These are phyloP conservation scores for Euplagia quadripunctaria DNA, from an alignment of 2,888 invertebrate genomes.

Conservation along the genomic window DNA sequence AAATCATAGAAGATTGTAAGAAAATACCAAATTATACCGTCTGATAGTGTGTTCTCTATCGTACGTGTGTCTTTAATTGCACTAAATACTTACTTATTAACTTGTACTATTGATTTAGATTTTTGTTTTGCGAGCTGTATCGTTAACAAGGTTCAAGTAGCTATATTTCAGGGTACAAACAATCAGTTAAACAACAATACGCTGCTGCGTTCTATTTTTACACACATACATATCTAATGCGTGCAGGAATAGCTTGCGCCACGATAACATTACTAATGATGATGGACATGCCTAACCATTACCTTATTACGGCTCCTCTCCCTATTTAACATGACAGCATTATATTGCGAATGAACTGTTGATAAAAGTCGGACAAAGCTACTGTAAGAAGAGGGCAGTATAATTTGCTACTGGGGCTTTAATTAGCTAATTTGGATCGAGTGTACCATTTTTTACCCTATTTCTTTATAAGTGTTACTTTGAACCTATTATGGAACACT, in stretches of 20 bases:
- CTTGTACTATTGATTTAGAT: background rate
- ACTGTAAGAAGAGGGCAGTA: slow-evolving; percentile 22
- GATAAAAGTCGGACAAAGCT: slow-evolving; percentile 37
- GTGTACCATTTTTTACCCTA: background rate
- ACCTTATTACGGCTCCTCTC: slow-evolving; percentile 54
- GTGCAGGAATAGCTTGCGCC: slow-evolving; percentile 55
- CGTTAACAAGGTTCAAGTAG: background rate
- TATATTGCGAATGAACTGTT: slow-evolving; percentile 37
- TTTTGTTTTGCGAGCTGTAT: background rate
- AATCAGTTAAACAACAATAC: slow-evolving; percentile 39
- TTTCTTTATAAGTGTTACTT: slow-evolving; percentile 12
- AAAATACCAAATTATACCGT: background rate
- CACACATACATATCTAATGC: slow-evolving; percentile 49
- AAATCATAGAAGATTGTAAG: background rate
- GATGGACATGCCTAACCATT: slow-evolving; percentile 69
- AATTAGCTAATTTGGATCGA: slow-evolving; percentile 22
- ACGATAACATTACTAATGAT: slow-evolving; percentile 65
- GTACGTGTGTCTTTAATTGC: background rate
- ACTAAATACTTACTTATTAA: background rate
- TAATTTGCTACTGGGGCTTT: slow-evolving; percentile 16
- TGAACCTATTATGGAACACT: background rate
- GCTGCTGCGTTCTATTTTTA: slow-evolving; percentile 42
- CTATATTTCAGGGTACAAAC: background rate
- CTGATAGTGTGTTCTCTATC: too few species aligned
- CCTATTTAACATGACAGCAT: slow-evolving; percentile 50